Percentiles rank a stretch among this genome's conserved stretches.
phyloP scores from a whole-genome alignment of 2,113 vertebrate genomes.

The Pyxicephalus adspersus region DNA sequence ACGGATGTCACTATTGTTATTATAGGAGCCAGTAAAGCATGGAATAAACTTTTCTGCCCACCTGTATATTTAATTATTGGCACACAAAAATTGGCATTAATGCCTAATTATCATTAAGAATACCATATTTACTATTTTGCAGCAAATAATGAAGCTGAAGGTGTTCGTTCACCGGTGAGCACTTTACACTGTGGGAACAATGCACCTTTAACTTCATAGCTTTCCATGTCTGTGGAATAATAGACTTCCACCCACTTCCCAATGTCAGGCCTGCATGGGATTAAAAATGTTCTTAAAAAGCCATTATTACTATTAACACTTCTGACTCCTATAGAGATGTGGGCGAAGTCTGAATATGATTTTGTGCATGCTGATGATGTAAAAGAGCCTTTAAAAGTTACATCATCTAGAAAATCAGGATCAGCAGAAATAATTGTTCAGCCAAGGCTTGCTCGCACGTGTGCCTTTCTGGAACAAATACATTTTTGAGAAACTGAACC shows the following conservation, averaged over 20 bases:
- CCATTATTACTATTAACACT: constrained; percentile 43
- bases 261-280: constrained; percentile 41
- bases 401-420: background rate
- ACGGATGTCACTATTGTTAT: background rate
- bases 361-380: constrained; percentile 25
- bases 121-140: background rate
- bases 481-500: no score
- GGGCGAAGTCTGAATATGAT: constrained; percentile 39
- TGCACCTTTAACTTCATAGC: constrained; percentile 19
- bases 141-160: background rate
- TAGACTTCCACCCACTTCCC: constrained; percentile 36
- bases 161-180: background rate
- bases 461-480: no score
- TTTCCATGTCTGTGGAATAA: constrained; percentile 21
- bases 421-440: constrained; percentile 4
- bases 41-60: background rate
- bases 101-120: background rate
- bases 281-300: constrained; percentile 36
- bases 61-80: background rate
- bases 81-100: background rate
- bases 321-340: constrained; percentile 30
- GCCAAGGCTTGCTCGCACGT: no score
- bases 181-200: background rate
- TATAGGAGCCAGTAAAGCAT: background rate
- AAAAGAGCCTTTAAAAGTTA: constrained; percentile 4